Percentiles rank a stretch among this genome's conserved stretches.
Evolutionary conservation across 2,113 vertebrate species (phyloP).

Genomic region (Poeciliopsis prolifica): DNA sequence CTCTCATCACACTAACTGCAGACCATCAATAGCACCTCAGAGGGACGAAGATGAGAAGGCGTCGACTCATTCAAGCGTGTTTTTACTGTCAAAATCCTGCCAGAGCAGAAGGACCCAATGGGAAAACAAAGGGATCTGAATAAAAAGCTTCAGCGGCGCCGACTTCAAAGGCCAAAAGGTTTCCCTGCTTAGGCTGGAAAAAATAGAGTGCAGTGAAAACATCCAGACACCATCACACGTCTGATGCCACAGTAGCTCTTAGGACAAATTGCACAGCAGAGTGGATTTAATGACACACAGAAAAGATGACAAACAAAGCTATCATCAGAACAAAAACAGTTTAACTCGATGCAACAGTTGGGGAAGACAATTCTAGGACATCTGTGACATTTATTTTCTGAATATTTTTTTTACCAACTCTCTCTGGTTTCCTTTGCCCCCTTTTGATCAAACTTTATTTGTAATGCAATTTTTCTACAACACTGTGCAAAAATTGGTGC

Average conservation of each 20-base stretch:
- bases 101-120: neutral
- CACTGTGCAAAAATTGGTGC: no score
- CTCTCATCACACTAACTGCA: slow-evolving; percentile 29
- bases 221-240: slow-evolving; percentile 1
- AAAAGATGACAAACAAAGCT: neutral
- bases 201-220: slow-evolving; percentile 4
- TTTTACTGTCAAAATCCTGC: slow-evolving; percentile 55
- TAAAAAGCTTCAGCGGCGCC: slow-evolving; percentile 10
- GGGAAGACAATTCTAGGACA: neutral
- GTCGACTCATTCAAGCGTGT: slow-evolving; percentile 25
- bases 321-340: neutral
- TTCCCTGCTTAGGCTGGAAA: slow-evolving; percentile 1
- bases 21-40: slow-evolving; percentile 50
- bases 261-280: neutral
- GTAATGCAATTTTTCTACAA: no score
- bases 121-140: slow-evolving; percentile 31
- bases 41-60: slow-evolving; percentile 42
- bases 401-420: no score
- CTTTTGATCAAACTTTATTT: no score
- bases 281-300: neutral
- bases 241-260: neutral
- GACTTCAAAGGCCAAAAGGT: slow-evolving; percentile 12
- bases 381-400: neutral
- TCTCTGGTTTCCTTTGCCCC: no score
- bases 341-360: no score